These are phyloP conservation scores for Alentia gelatinosa DNA, from an alignment of 2,888 invertebrate species.

Conservation along the genomic window DNA sequence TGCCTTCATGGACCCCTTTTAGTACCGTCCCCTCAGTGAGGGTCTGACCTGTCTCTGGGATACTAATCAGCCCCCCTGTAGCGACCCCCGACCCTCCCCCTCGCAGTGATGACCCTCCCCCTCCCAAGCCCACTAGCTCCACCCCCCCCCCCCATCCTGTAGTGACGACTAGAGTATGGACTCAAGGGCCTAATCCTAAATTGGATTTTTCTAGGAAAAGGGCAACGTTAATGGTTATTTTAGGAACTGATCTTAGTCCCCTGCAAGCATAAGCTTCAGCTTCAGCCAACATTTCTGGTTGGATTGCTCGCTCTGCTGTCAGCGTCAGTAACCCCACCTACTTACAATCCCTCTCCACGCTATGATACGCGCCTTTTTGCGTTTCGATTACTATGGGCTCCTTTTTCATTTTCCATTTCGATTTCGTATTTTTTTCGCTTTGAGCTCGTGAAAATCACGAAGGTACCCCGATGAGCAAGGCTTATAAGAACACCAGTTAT, in stretches of 20 bases:
- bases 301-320: too few species aligned
- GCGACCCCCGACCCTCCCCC: too few species aligned
- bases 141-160: too few species aligned
- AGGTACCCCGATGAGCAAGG: background rate
- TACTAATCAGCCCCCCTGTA: background rate
- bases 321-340: too few species aligned
- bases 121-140: too few species aligned
- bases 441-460: background rate
- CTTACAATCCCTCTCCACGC: too few species aligned
- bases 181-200: background rate
- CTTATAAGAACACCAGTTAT: background rate
- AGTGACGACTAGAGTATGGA: background rate
- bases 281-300: background rate
- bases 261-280: background rate
- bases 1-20: background rate
- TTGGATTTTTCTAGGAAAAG: background rate
- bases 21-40: background rate
- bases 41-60: background rate
- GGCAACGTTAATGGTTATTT: background rate
- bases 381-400: background rate
- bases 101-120: background rate
- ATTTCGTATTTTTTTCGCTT: background rate
- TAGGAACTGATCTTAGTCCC: too few species aligned
- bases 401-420: background rate
- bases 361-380: too few species aligned